Evolutionary conservation across 1,140 invertebrate species (phyloP), one percentile per base, ranked within the genome.

Genomic region (Drosophila azteca): DNA sequence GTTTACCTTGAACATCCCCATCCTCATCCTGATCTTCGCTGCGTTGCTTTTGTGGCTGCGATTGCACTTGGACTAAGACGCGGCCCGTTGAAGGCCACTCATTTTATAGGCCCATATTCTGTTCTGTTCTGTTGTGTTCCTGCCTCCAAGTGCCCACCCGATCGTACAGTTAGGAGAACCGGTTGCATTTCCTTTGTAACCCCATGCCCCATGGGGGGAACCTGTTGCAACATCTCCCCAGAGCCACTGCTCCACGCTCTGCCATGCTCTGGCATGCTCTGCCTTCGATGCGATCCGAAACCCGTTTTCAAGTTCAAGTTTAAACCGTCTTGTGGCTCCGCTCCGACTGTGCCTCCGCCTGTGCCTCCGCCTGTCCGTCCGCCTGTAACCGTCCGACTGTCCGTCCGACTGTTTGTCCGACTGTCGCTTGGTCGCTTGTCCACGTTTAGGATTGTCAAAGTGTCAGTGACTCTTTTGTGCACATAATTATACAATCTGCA

Each of bases 241-340:
- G 17, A 45, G 64, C 66, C 44, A 46, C 70, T 53, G 1, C 17
- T 20, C 17, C 17, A 20, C 1, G 17, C 17, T 20, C 17, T 20
- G 17, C 17, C 17, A 20, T 20, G 17, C 17, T 20, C 17, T 20
- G 17, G 0, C 17, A 20, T 20, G 17, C 17, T 20, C 17, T 53
- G 48, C 68, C 45, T 24, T 26, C 59, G 17, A 48, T 52, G 54
- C 29, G 7, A 6, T 6, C 29, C 26, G 26, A 84, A 90, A 90
- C 87, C 84, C 50, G 87, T 90, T 90, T 87, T 90, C 87, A 90
- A 90, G 87, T 90, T 90, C 87, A 90, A 90, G 87, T 80, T 90
- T 85, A 90, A 79, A 48, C 17, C 58, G 63, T 71, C 52, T n/a
- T 39, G 35, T 4, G 35, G 35, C 35, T 13, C 2, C 29, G 17